These are phyloP conservation scores for Drosophila funebris DNA, from an alignment of 1,140 invertebrate species.

Conservation along the genomic window DNA sequence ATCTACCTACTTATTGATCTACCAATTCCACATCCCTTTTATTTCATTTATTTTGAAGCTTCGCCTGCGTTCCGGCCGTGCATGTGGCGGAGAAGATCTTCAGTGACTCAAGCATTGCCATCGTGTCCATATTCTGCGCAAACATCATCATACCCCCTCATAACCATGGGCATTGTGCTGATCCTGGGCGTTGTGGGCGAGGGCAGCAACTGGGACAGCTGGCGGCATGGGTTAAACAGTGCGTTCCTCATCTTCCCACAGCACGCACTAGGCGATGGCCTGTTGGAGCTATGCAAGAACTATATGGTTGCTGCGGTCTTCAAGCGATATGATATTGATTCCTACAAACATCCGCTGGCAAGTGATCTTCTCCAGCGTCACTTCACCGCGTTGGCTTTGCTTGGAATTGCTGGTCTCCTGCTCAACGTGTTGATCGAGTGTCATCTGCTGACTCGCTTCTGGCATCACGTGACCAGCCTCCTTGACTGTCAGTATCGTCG, in stretches of 20 bases:
- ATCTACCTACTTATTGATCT: too few species aligned
- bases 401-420: conserved; percentile 84
- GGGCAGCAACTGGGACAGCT: conserved; percentile 85
- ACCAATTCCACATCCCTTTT: background rate
- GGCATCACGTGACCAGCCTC: conserved; percentile 37
- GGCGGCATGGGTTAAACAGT: conserved; percentile 86
- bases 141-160: conserved; percentile 87
- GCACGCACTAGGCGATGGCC: conserved; percentile 87
- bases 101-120: conserved; percentile 86
- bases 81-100: conserved; percentile 87
- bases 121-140: conserved; percentile 87
- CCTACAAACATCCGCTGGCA: conserved; percentile 86
- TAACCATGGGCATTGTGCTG: conserved; percentile 86
- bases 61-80: conserved; percentile 85
- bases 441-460: conserved; percentile 63
- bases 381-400: conserved; percentile 84
- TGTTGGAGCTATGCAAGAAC: conserved; percentile 87
- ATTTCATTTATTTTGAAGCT: conserved; percentile 48
- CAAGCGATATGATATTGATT: conserved; percentile 87
- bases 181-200: conserved; percentile 87
- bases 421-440: conserved; percentile 87
- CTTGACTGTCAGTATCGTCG: conserved; percentile 48
- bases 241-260: conserved; percentile 87
- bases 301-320: conserved; percentile 86
- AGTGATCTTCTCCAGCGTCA: conserved; percentile 86